phyloP scores from a whole-genome alignment of 2,888 invertebrate species.

The Coenonympha arcania region DNA sequence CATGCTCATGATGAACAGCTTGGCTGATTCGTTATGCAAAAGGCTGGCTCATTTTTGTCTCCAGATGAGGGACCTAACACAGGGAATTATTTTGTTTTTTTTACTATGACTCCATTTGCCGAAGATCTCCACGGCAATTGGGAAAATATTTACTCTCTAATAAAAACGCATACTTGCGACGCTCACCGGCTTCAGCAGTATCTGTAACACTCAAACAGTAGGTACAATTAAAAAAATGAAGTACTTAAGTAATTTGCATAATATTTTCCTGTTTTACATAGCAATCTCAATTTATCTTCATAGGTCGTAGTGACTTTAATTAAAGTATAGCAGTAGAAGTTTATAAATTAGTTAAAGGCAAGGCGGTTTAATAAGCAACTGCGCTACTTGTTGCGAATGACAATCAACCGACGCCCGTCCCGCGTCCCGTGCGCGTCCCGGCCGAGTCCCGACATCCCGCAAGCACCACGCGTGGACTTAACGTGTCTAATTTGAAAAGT shows the following conservation, averaged over 20 bases:
- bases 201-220: no score
- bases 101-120: no score
- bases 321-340: constrained; percentile 28
- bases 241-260: neutral
- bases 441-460: constrained; percentile 11
- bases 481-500: constrained; percentile 73
- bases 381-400: constrained; percentile 59
- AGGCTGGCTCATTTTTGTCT: no score
- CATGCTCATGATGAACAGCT: no score
- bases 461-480: constrained; percentile 69
- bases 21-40: no score
- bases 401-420: constrained; percentile 54
- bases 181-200: no score
- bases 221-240: neutral
- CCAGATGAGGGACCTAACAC: no score
- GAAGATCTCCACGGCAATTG: no score
- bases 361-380: constrained; percentile 62
- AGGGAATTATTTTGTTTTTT: no score
- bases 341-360: constrained; percentile 61
- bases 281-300: constrained; percentile 14
- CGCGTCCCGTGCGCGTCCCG: constrained; percentile 39
- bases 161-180: no score
- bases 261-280: neutral
- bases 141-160: no score
- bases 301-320: constrained; percentile 21